Evolutionary conservation across 2,113 vertebrate genomes (phyloP).

Genomic region (Nematolebias whitei): DNA sequence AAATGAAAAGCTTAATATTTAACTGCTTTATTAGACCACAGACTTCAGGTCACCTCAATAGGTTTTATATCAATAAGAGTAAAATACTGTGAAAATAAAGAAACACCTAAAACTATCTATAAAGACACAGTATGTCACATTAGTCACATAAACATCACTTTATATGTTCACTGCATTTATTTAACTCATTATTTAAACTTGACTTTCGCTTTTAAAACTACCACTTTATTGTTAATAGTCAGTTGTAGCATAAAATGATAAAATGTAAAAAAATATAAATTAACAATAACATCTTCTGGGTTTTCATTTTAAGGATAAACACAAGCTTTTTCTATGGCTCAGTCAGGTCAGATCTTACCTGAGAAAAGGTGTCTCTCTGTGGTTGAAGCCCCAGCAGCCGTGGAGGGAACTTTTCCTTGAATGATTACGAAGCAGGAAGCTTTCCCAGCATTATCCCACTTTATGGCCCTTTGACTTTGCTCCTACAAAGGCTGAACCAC

Average conservation of each 20-base stretch:
- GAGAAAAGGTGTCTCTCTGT: conserved; percentile 3
- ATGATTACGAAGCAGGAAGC: conserved; percentile 54
- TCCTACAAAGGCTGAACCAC: conserved; percentile 55
- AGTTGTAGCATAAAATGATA: neutral
- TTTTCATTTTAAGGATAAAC: neutral
- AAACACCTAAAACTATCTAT: neutral
- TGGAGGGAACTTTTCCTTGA: conserved; percentile 11
- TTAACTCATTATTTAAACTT: neutral
- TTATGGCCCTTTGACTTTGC: conserved; percentile 83
- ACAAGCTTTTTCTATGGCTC: neutral
- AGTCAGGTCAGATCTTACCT: conserved; percentile 44
- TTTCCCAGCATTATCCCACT: conserved; percentile 44
- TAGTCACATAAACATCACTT: neutral
- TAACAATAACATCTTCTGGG: neutral
- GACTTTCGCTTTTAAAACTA: neutral
- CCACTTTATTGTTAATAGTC: neutral
- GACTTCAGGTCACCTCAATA: too few species aligned
- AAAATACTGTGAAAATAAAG: neutral
- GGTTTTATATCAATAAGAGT: too few species aligned
- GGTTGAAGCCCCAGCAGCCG: neutral
- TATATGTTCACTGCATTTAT: neutral
- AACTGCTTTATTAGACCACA: too few species aligned
- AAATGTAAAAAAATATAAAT: neutral
- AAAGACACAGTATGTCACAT: neutral
- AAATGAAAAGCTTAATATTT: neutral